Percentiles rank a stretch among this genome's conserved stretches.
Evolutionary conservation across 2,888 invertebrate species (phyloP).

Genomic region (Eupithecia exiguata): DNA sequence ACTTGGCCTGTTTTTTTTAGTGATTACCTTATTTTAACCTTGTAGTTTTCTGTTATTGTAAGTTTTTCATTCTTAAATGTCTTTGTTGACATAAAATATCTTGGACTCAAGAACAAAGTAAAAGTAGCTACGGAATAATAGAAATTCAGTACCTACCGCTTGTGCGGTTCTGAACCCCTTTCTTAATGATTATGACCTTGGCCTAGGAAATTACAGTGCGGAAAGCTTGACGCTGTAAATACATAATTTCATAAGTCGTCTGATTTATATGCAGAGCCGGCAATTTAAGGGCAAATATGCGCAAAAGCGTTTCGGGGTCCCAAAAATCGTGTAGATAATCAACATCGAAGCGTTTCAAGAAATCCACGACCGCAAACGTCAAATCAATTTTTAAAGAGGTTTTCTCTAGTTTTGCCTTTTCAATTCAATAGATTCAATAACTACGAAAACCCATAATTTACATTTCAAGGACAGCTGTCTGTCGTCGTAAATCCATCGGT

Average conservation of each 20-base stretch:
- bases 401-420: not conserved
- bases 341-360: not conserved
- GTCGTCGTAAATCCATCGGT: not conserved
- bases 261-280: not conserved
- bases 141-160: not conserved
- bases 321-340: not conserved
- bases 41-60: not conserved
- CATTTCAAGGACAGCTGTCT: not conserved
- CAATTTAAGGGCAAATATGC: not conserved
- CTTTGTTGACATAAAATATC: not conserved
- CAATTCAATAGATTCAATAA: not conserved
- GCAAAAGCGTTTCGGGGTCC: not conserved
- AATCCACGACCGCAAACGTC: not conserved
- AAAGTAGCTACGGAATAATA: not conserved
- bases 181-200: not conserved
- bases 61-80: not conserved
- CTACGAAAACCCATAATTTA: not conserved
- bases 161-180: not conserved
- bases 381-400: not conserved
- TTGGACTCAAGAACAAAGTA: not conserved
- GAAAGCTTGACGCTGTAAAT: not conserved
- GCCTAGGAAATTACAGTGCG: not conserved
- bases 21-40: no score
- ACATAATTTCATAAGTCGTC: not conserved
- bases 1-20: no score